These are phyloP conservation scores for Coremacera marginata DNA, from an alignment of 2,888 invertebrate species.

Conservation along the genomic window DNA sequence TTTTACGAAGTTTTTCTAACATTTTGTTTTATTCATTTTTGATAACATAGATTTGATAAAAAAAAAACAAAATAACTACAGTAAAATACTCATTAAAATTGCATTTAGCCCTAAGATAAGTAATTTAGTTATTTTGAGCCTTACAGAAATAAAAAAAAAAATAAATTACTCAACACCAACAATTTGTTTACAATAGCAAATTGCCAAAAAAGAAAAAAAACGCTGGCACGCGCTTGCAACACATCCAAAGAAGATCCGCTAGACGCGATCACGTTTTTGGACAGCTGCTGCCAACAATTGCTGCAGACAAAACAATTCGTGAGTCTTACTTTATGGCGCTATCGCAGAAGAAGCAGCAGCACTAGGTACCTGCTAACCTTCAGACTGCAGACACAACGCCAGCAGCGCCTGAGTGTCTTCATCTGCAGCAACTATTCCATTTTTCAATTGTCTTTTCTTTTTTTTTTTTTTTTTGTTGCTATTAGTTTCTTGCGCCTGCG, in stretches of 20 bases:
- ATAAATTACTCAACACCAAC: no score
- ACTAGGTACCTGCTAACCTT: neutral
- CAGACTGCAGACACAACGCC: neutral
- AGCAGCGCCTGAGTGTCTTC: neutral
- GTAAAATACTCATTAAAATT: no score
- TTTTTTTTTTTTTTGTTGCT: neutral
- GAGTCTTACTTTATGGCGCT: neutral
- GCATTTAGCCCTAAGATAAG: no score
- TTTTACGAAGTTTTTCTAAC: no score
- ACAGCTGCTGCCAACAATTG: neutral
- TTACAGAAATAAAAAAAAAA: no score
- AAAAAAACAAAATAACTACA: no score
- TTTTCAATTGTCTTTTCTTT: neutral
- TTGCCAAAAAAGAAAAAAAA: neutral
- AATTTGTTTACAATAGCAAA: neutral
- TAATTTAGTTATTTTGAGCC: no score
- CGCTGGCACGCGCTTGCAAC: neutral
- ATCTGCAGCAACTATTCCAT: neutral
- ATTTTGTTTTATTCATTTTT: no score
- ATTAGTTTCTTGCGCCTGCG: neutral
- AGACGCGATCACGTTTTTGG: neutral
- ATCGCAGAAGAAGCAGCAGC: neutral
- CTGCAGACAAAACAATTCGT: constrained; percentile 3
- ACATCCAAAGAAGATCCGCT: neutral
- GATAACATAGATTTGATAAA: no score